phyloP scores from a whole-genome alignment of 2,888 invertebrate species.

The Ernsta delagoae region DNA sequence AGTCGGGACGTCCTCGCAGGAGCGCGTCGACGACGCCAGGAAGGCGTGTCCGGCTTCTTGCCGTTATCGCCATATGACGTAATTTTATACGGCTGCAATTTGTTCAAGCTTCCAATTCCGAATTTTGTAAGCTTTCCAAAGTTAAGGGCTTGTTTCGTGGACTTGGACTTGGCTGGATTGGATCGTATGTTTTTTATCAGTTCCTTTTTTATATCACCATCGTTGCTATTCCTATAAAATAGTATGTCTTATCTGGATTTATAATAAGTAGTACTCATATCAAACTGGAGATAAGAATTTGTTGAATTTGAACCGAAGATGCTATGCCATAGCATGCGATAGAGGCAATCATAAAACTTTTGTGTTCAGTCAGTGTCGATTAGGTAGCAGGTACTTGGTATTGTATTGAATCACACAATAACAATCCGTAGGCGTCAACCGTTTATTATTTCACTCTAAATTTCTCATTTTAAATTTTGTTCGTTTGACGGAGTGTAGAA shows the following conservation, averaged over 20 bases:
- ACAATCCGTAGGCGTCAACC: slow-evolving; percentile 6
- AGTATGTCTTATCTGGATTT: slow-evolving; percentile 39
- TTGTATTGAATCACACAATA: slow-evolving; percentile 3
- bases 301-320: slow-evolving; percentile 42
- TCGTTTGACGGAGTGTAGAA: too few species aligned
- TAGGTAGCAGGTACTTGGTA: slow-evolving; percentile 9
- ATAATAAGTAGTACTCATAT: slow-evolving; percentile 14
- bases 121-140: not conserved
- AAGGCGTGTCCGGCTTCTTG: slow-evolving; percentile 77
- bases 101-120: slow-evolving; percentile 1
- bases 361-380: not conserved
- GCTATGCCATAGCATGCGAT: slow-evolving; percentile 22
- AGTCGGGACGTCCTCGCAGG: slow-evolving; percentile 69
- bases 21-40: slow-evolving; percentile 71
- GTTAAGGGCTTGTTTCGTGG: not conserved
- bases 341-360: not conserved
- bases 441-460: not conserved
- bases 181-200: not conserved
- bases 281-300: slow-evolving; percentile 42
- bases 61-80: slow-evolving; percentile 79
- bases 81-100: slow-evolving; percentile 52
- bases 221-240: slow-evolving; percentile 21
- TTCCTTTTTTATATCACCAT: not conserved
- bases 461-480: too few species aligned
- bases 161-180: too few species aligned